A percentile compares a stretch with the other conserved stretches of the same genome.
Evolutionary conservation across 2,888 invertebrate genomes (phyloP).

Genomic region (Xanthia togata): DNA sequence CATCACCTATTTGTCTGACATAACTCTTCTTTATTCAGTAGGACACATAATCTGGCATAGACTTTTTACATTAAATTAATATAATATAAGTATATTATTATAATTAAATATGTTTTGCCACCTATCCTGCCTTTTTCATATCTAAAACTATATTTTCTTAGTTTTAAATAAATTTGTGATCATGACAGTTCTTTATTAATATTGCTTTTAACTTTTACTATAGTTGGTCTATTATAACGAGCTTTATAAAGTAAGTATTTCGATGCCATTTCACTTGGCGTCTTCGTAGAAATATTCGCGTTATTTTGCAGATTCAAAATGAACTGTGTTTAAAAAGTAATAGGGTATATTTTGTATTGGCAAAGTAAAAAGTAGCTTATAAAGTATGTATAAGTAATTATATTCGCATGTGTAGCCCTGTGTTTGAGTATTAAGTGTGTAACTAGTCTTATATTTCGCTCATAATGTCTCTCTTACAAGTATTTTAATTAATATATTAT

Average conservation of each 20-base stretch:
- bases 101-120: not conserved
- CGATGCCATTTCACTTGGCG: too few relatives aligned
- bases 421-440: conserved; percentile 60
- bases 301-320: not conserved
- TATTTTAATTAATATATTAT: conserved; percentile 38
- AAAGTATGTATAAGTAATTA: conserved; percentile 41
- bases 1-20: not conserved
- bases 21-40: too few relatives aligned
- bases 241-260: conserved; percentile 39
- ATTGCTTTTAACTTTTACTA: conserved; percentile 30
- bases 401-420: conserved; percentile 38
- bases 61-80: not conserved
- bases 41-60: conserved; percentile 21
- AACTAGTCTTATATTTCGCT: conserved; percentile 62
- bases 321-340: accelerated
- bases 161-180: conserved; percentile 1
- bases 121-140: conserved; percentile 13
- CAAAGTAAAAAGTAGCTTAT: not conserved
- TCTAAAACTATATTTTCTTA: not conserved
- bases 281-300: not conserved
- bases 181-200: conserved; percentile 15
- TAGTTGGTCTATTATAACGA: conserved; percentile 19
- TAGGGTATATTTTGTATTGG: conserved; percentile 16
- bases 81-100: not conserved
- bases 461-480: conserved; percentile 41